These are phyloP conservation scores for Rhopalosiphum padi DNA, from an alignment of 1,140 invertebrate genomes.

Conservation along the genomic window DNA sequence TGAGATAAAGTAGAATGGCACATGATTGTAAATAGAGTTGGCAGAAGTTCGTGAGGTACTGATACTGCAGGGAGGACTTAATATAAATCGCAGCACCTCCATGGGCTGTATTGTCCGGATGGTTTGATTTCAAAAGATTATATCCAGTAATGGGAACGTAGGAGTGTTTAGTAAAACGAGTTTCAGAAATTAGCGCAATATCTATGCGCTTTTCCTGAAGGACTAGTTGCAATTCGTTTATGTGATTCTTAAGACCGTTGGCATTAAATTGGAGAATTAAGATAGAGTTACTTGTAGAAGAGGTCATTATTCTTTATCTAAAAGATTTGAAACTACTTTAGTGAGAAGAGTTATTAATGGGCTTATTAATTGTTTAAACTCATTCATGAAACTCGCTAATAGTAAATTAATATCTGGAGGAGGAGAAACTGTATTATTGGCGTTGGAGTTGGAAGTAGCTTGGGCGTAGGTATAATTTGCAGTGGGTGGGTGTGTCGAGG, in stretches of 20 bases:
- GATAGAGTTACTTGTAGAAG: not conserved
- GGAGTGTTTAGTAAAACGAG: not conserved
- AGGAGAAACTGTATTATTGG: not conserved
- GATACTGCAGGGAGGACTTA: not conserved
- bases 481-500: no score
- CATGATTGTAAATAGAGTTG: not conserved
- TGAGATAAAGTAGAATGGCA: not conserved
- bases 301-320: constrained; percentile 1
- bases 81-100: not conserved
- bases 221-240: not conserved
- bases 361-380: no score
- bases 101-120: not conserved
- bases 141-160: not conserved
- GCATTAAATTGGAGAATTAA: constrained; percentile 1
- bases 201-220: not conserved
- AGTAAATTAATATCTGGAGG: no score
- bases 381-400: no score
- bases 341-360: no score
- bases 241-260: not conserved
- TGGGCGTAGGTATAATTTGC: no score
- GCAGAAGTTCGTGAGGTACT: not conserved
- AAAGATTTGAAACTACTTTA: no score
- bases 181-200: not conserved
- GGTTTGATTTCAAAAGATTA: not conserved
- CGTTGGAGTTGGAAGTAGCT: no score